Evolutionary conservation across 2,113 vertebrate species (phyloP).

Genomic region (Orientallactaga bullata): DNA sequence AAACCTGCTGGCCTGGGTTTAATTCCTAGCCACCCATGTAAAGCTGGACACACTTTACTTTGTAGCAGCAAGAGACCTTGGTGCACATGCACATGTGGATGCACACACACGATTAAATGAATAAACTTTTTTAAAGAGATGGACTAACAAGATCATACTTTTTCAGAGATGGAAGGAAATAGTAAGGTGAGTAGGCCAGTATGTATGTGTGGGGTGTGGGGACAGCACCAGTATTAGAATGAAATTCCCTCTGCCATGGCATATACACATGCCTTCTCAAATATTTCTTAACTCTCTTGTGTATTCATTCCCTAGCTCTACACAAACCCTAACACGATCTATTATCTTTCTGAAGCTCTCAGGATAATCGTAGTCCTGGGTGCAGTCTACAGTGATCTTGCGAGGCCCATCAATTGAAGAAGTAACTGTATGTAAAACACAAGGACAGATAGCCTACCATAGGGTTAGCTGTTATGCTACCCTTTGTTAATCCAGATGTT

Average conservation of each 20-base stretch:
- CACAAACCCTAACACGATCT: neutral
- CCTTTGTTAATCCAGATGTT: neutral
- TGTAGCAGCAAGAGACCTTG: no score
- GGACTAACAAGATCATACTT: neutral
- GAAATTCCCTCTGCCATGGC: neutral
- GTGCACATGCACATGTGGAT: no score
- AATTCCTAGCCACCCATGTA: no score
- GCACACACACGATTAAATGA: no score
- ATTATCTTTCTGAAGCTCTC: neutral
- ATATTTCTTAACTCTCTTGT: neutral
- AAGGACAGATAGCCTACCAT: no score
- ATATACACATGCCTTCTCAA: neutral
- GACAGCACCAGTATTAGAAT: neutral
- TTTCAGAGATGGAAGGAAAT: conserved; percentile 19
- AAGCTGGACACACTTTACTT: no score
- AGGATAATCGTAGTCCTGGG: neutral
- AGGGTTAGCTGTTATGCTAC: neutral
- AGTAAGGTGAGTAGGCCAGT: neutral
- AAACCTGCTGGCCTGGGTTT: no score
- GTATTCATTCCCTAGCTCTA: neutral
- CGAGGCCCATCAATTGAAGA: neutral
- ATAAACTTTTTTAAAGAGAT: neutral
- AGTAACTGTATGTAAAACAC: no score
- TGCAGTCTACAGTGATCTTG: neutral
- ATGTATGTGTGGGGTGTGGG: no score